phyloP scores from a whole-genome alignment of 2,797 vertebrate genomes.

The Podarcis lilfordi region DNA sequence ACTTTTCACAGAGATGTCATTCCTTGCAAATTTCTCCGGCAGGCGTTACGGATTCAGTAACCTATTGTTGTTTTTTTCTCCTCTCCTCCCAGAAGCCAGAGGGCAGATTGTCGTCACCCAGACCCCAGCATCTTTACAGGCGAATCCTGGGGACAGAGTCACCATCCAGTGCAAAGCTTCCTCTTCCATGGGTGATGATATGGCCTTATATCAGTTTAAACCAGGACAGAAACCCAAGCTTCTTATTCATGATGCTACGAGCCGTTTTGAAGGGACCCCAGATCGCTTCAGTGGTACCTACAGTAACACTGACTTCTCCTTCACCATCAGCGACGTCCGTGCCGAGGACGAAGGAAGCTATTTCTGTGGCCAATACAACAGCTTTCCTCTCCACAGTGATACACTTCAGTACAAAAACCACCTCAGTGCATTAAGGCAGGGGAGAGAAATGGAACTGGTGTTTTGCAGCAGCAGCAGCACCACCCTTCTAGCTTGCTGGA shows the following conservation, averaged over 20 bases:
- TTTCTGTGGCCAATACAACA: neutral
- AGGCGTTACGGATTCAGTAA: neutral
- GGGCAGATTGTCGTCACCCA: conserved; percentile 24
- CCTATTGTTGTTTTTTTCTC: neutral
- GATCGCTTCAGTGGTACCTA: conserved; percentile 8
- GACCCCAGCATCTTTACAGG: neutral
- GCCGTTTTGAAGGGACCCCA: neutral
- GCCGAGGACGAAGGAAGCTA: neutral
- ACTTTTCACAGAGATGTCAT: neutral
- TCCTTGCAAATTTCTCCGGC: neutral
- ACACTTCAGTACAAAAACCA: neutral
- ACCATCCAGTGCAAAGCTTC: conserved; percentile 2
- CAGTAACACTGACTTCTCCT: neutral
- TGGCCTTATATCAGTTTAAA: conserved; percentile 17
- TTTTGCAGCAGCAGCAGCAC: too few relatives aligned
- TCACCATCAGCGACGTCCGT: neutral
- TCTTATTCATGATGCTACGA: neutral
- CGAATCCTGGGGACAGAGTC: neutral
- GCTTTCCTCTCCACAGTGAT: neutral
- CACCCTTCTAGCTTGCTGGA: too few relatives aligned
- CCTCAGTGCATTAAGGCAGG: neutral
- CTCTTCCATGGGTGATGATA: rapidly evolving
- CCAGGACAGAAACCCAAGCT: conserved; percentile 16
- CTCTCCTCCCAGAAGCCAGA: neutral
- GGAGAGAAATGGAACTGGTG: too few relatives aligned